These are phyloP conservation scores for Isurus oxyrinchus DNA, from an alignment of 2,113 vertebrate species.

Conservation along the genomic window DNA sequence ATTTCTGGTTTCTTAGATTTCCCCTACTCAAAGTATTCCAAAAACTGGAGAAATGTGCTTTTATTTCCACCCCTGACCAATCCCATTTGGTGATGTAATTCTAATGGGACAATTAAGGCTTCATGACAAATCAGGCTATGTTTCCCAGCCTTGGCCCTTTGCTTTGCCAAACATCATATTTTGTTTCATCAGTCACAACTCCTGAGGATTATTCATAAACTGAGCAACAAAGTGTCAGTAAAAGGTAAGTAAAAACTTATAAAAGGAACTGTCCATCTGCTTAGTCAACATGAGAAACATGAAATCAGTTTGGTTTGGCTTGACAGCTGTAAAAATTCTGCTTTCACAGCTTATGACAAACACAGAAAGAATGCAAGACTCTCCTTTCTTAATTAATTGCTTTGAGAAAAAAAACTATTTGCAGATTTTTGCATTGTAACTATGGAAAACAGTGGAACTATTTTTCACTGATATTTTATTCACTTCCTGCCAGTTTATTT, in stretches of 20 bases:
- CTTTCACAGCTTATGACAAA: conserved; percentile 8
- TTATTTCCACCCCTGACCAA: conserved; percentile 25
- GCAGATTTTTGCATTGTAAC: conserved; percentile 11
- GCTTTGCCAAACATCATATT: conserved; percentile 28
- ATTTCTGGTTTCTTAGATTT: conserved; percentile 26
- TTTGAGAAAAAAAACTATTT: background rate
- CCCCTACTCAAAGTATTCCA: background rate
- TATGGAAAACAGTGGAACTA: background rate
- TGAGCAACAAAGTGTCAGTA: conserved; percentile 15
- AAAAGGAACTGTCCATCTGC: conserved; percentile 28
- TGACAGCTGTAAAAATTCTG: conserved; percentile 32
- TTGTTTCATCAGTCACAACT: conserved; percentile 28
- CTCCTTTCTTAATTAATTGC: conserved; percentile 11
- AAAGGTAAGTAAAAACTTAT: conserved; percentile 10
- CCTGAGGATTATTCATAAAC: conserved; percentile 19
- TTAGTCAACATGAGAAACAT: conserved; percentile 25
- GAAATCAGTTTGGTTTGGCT: conserved; percentile 19
- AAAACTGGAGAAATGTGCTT: conserved; percentile 32
- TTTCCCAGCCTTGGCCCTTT: conserved; percentile 12
- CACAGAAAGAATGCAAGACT: conserved; percentile 17
- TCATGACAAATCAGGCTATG: conserved; percentile 33
- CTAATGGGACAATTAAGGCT: conserved; percentile 23
- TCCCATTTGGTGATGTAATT: conserved; percentile 30
- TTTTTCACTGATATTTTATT: background rate
- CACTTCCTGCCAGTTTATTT: background rate